phyloP scores from a whole-genome alignment of 1,140 invertebrate genomes.

The Atopsyche davidsoni region DNA sequence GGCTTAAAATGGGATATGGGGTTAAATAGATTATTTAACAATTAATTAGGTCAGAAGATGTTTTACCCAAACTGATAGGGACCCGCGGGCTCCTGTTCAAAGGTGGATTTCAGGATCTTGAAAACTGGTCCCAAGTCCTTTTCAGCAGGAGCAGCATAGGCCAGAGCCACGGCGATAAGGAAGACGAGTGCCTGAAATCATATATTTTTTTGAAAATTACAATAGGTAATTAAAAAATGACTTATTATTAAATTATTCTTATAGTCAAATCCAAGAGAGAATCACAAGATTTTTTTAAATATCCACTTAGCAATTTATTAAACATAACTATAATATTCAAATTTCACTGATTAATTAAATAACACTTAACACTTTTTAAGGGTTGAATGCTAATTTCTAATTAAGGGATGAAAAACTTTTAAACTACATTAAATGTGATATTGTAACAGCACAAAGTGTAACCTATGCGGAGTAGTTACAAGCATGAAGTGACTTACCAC shows the following conservation, averaged over 20 bases:
- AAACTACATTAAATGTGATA: background rate
- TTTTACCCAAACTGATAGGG: slow-evolving; percentile 37
- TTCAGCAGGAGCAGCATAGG: slow-evolving; percentile 27
- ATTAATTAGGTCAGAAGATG: too few species aligned
- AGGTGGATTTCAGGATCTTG: slow-evolving; percentile 38
- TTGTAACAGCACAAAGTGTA: slow-evolving; percentile 1
- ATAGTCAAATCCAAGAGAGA: too few species aligned
- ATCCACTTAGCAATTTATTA: too few species aligned
- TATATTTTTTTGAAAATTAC: background rate
- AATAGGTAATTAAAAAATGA: slow-evolving; percentile 1
- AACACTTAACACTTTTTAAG: slow-evolving; percentile 9
- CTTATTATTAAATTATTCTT: too few species aligned
- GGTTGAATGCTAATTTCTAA: background rate
- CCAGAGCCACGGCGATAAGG: slow-evolving; percentile 38
- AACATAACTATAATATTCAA: too few species aligned
- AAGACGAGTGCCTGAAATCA: slow-evolving; percentile 32
- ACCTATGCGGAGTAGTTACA: background rate
- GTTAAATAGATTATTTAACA: slow-evolving; percentile 6
- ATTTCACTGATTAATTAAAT: too few species aligned
- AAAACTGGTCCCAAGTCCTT: slow-evolving; percentile 22
- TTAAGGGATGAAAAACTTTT: background rate
- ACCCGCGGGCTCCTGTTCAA: slow-evolving; percentile 37
- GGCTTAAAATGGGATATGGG: background rate
- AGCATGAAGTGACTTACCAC: slow-evolving; percentile 25
- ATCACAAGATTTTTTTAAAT: too few species aligned